Percentiles rank a stretch among this genome's conserved stretches.
phyloP scores from a whole-genome alignment of 1,140 invertebrate genomes.

The Dendrolimus punctatus region DNA sequence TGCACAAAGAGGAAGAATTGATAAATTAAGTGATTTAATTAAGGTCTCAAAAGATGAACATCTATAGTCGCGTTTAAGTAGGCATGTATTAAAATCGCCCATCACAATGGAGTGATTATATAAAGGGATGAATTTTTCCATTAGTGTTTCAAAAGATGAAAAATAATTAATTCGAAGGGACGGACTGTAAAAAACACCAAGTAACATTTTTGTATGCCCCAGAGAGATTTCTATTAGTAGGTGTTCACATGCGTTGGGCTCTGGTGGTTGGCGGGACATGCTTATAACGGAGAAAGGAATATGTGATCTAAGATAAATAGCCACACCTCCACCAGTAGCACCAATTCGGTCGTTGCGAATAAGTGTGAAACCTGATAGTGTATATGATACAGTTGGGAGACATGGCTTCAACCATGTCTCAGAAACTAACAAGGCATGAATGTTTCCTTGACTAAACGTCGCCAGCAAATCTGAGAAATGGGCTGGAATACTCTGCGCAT shows the following conservation, averaged over 20 bases:
- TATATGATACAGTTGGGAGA: too few relatives aligned
- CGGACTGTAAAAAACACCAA: conserved; percentile 3
- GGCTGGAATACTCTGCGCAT: too few relatives aligned
- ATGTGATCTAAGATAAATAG: background rate
- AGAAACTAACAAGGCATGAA: background rate
- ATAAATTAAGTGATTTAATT: conserved; percentile 5
- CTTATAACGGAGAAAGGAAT: background rate
- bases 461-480: too few relatives aligned
- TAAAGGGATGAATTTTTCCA: conserved; percentile 4
- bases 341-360: background rate
- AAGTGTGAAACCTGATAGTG: too few relatives aligned
- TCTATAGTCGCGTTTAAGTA: too few relatives aligned
- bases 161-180: conserved; percentile 7
- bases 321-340: background rate
- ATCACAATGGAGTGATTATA: conserved; percentile 1
- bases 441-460: too few relatives aligned
- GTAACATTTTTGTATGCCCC: conserved; percentile 1
- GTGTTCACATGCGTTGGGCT: conserved; percentile 1
- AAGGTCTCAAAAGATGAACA: background rate
- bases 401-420: too few relatives aligned
- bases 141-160: conserved; percentile 1
- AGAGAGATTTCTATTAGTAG: conserved; percentile 6
- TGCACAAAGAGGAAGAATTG: conserved; percentile 5
- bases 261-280: background rate
- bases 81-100: too few relatives aligned